These are phyloP conservation scores for Drosophila koepferae DNA, from an alignment of 2,888 invertebrate genomes.

Conservation along the genomic window DNA sequence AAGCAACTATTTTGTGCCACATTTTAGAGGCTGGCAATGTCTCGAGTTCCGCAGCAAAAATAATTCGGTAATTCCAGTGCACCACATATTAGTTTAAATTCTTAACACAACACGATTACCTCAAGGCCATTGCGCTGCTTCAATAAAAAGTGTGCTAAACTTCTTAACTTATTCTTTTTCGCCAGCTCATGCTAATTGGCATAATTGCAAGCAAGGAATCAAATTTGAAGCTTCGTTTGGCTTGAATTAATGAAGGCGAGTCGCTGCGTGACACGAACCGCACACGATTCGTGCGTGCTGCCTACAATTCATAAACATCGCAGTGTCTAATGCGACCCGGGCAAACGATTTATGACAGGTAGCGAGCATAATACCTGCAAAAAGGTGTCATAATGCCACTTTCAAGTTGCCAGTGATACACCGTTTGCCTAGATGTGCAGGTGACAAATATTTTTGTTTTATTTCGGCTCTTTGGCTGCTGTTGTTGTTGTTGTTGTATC, in stretches of 20 bases:
- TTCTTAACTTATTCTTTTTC: slow-evolving; percentile 13
- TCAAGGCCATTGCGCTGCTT: slow-evolving; percentile 25
- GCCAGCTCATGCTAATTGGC: slow-evolving; percentile 44
- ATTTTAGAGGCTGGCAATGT: not conserved
- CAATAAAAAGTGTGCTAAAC: slow-evolving; percentile 36
- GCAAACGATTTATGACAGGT: slow-evolving; percentile 29
- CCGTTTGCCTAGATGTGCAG: slow-evolving; percentile 30
- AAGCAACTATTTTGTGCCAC: not conserved
- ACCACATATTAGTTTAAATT: slow-evolving; percentile 10
- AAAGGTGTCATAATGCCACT: slow-evolving; percentile 61
- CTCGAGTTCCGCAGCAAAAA: not conserved
- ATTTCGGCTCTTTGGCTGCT: not conserved
- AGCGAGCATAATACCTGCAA: slow-evolving; percentile 16
- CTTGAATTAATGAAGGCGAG: slow-evolving; percentile 11
- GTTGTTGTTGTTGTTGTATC: slow-evolving; percentile 7
- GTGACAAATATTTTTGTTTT: slow-evolving; percentile 24
- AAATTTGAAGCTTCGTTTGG: slow-evolving; percentile 12
- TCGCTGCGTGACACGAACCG: slow-evolving; percentile 9
- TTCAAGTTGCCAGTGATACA: slow-evolving; percentile 52
- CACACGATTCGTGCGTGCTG: slow-evolving; percentile 1
- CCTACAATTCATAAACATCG: not conserved
- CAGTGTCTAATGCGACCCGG: slow-evolving; percentile 3
- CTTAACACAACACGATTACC: slow-evolving; percentile 25
- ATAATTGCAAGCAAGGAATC: slow-evolving; percentile 24
- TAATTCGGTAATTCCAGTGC: not conserved